Percentiles rank a stretch among this genome's conserved stretches.
phyloP scores from a whole-genome alignment of 2,113 vertebrate species.

The Myxocyprinus asiaticus region DNA sequence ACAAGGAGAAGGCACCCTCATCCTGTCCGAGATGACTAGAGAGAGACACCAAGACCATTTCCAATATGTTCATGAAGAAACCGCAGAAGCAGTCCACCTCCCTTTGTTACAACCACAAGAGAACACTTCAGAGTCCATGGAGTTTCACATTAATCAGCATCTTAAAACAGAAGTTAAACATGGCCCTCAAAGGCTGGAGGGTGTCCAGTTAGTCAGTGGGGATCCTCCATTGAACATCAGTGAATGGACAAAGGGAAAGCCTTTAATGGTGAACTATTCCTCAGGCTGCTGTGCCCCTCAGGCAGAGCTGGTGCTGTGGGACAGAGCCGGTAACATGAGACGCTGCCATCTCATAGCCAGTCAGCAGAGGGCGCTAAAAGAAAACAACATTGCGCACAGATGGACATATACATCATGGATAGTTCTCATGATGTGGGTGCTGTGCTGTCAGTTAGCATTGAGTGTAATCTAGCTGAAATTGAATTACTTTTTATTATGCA shows the following conservation, averaged over 20 bases:
- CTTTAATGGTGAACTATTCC: constrained; percentile 64
- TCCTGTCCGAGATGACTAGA: constrained; percentile 52
- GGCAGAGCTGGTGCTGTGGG: constrained; percentile 69
- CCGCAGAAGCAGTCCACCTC: neutral
- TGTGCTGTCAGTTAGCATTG: constrained; percentile 35
- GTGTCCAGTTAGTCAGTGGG: constrained; percentile 52
- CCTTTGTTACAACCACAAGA: constrained; percentile 18
- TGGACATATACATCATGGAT: neutral
- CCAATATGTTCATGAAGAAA: constrained; percentile 44
- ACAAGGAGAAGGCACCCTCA: constrained; percentile 65
- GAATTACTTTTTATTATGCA: neutral
- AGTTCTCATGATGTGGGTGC: constrained; percentile 30
- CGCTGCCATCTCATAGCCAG: constrained; percentile 66
- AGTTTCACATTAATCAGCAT: neutral
- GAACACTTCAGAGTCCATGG: constrained; percentile 13
- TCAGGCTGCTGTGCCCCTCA: constrained; percentile 72
- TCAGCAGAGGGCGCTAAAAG: constrained; percentile 58
- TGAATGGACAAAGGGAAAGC: constrained; percentile 56
- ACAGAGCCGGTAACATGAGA: constrained; percentile 63
- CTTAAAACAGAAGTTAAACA: constrained; percentile 18
- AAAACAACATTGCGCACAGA: constrained; percentile 46
- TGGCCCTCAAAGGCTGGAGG: neutral
- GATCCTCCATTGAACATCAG: constrained; percentile 66
- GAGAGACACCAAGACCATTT: neutral
- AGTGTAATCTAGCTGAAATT: neutral